A percentile compares a stretch with the other conserved stretches of the same genome.
phyloP scores from a whole-genome alignment of 2,888 invertebrate species.

The Rutpela maculata region DNA sequence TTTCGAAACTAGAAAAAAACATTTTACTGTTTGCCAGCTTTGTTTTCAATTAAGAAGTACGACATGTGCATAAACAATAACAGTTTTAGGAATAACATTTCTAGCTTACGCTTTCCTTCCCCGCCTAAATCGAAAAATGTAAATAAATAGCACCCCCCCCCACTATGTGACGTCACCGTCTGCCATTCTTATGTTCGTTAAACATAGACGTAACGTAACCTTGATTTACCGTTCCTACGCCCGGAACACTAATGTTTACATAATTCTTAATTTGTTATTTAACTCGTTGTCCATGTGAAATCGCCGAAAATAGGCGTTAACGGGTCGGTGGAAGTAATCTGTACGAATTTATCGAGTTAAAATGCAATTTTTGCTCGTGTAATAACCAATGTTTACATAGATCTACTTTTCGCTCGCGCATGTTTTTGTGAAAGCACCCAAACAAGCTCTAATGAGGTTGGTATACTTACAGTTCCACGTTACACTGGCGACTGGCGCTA shows the following conservation, averaged over 20 bases:
- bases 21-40: no score
- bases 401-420: conserved; percentile 69
- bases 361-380: neutral
- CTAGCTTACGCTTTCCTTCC: conserved; percentile 24
- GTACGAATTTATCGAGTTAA: neutral
- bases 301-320: neutral
- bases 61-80: conserved; percentile 10
- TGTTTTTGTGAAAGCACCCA: conserved; percentile 70
- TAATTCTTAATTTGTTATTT: conserved; percentile 19
- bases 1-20: no score
- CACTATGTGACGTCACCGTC: conserved; percentile 48
- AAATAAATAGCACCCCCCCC: conserved; percentile 63
- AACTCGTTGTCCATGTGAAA: neutral
- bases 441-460: conserved; percentile 70
- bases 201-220: conserved; percentile 64
- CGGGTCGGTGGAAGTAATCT: neutral
- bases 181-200: conserved; percentile 38
- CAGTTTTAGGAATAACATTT: neutral
- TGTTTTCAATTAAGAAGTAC: no score
- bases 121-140: conserved; percentile 55
- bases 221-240: conserved; percentile 66
- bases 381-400: conserved; percentile 67
- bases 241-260: conserved; percentile 48
- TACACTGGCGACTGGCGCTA: conserved; percentile 57
- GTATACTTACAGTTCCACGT: conserved; percentile 57